Percentiles rank a stretch among this genome's conserved stretches.
Evolutionary conservation across 2,113 vertebrate genomes (phyloP).

Genomic region (Hyperoodon ampullatus): DNA sequence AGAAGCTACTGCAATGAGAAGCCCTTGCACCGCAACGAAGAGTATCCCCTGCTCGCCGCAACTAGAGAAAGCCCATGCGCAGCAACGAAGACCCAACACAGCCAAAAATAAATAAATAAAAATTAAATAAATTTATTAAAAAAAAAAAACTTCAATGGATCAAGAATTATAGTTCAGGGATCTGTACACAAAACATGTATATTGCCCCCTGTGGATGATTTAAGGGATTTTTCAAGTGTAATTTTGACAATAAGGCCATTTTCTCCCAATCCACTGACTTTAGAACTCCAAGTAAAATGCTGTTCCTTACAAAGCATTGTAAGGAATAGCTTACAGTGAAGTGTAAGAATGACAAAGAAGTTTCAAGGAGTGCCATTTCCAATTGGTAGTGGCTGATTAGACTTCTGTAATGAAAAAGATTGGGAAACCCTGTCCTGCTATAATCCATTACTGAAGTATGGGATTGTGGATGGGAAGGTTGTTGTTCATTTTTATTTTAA

Average conservation of each 20-base stretch:
- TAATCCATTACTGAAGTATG: neutral
- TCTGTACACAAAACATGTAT: neutral
- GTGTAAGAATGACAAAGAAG: neutral
- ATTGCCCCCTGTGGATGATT: neutral
- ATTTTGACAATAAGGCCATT: slow-evolving; percentile 26
- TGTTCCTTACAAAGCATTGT: neutral
- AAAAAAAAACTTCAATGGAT: neutral
- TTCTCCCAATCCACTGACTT: neutral
- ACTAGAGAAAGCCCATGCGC: no score
- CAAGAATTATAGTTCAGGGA: slow-evolving; percentile 17
- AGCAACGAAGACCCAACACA: no score
- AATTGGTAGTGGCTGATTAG: neutral
- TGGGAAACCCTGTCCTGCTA: neutral
- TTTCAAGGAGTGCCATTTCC: neutral
- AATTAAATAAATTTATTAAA: no score
- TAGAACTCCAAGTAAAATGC: slow-evolving; percentile 32
- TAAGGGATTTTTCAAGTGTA: slow-evolving; percentile 11
- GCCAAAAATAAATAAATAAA: no score
- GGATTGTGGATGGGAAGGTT: neutral
- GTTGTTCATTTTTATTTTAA: slow-evolving; percentile 46
- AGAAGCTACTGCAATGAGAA: no score
- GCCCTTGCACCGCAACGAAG: no score
- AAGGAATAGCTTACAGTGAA: no score
- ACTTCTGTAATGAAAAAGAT: slow-evolving; percentile 10
- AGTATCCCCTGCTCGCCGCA: no score